These are phyloP conservation scores for Rhinoderma darwinii DNA, from an alignment of 2,113 vertebrate genomes.

Conservation along the genomic window DNA sequence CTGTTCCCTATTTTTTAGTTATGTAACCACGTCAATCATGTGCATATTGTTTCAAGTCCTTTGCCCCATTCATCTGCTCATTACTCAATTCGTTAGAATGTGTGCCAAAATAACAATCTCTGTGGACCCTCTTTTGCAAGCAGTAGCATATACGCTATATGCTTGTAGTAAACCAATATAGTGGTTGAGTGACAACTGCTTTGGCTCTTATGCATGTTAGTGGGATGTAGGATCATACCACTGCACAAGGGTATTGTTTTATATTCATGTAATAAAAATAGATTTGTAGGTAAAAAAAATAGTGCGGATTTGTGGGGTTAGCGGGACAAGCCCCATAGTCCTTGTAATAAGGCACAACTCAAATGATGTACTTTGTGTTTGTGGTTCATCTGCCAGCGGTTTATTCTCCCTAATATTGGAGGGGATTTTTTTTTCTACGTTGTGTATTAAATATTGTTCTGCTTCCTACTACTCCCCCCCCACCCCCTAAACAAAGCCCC, in stretches of 20 bases:
- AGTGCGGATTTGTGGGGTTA: neutral
- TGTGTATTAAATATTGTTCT: conserved; percentile 11
- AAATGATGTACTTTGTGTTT: conserved; percentile 19
- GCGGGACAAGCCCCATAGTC: neutral
- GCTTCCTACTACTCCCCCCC: neutral
- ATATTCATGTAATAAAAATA: neutral
- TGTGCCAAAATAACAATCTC: conserved; percentile 26
- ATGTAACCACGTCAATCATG: neutral
- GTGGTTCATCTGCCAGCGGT: neutral
- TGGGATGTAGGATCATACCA: neutral
- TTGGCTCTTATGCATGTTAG: neutral
- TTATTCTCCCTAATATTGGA: neutral
- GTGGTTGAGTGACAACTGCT: neutral
- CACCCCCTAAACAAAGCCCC: neutral
- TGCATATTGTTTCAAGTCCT: neutral
- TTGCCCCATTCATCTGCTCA: neutral
- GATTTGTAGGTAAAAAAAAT: neutral
- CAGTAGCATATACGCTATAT: neutral
- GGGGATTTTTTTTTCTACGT: neutral
- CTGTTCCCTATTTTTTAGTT: neutral
- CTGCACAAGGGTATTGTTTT: conserved; percentile 41
- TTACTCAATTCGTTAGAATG: neutral
- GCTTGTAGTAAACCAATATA: neutral
- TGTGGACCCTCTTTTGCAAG: neutral
- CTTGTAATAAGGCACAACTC: conserved; percentile 12